Evolutionary conservation across 2,888 invertebrate species (phyloP), one percentile per base, ranked within the genome.

Genomic region (Trachelus troglodyta): DNA sequence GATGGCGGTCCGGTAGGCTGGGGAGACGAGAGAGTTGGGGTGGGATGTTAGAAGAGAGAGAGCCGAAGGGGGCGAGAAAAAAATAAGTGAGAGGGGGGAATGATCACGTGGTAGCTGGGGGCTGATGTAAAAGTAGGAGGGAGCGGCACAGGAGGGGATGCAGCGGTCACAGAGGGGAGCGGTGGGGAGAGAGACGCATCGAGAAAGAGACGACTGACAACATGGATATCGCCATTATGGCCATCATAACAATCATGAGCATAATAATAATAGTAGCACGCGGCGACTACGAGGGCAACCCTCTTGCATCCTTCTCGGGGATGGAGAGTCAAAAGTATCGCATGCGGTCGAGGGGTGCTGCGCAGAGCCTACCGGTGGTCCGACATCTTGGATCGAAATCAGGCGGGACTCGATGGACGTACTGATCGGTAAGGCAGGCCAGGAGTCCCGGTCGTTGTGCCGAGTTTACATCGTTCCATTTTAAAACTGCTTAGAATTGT

Each of bases 191-290:
- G 77, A 79, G 79, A 34, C 12, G 35, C 71, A 68, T n/a, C 68
- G 40, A 73, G 75, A 76, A 37, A 35, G 73, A 23, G 75, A 77
- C 84, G 85, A 85, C 84, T 85, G 84, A 86, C 86, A 86, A 87
- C 86, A 88, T 86, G 87, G 87, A 87, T 84, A 83, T 87, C 84
- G 87, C 84, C 86, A 85, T 87, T 85, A 86, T 81, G 85, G 84
- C 80, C 85, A 87, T 87, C 85, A 87, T 87, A 85, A 85, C 83
- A 85, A 87, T 84, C 83, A 86, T 83, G 81, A 85, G 83, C 82
- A 86, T 68, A 74, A 69, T 73, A 78, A 81, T 79, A 81, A 83
- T 80, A 40, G 82, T 84, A 85, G 86, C 81, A 81, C 85, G 84
- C 86, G 85, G 83, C 81, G 56, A 56, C 56, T 56, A 56, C 56